Base-by-base conservation (phyloP, 2,888 invertebrate genomes). In the Agapostemon virescens region DNA sequence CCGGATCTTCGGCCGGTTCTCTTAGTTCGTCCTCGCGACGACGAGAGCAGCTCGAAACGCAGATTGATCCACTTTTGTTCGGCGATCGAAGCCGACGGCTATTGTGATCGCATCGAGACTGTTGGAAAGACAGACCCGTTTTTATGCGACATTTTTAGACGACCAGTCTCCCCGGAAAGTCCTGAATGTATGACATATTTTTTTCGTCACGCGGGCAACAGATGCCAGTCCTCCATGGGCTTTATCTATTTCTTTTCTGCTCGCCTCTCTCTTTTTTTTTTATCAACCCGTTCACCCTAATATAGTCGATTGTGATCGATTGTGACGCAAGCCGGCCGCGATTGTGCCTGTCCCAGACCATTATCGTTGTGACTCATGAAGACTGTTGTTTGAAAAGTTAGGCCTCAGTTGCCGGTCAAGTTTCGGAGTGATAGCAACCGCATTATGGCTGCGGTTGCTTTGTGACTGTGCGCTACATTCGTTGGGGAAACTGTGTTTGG, bases 21-120 rank as follows among this genome's bases (percentile, higher is more conserved):
- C 66, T 66, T 49, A 63, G 71, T 71, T 85, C 55, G 71, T 66
- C 71, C 76, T 79, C 73, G 77, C 26, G 49, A 52, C n/a, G n/a
- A 49, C 66, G 63, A 33, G 72, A 55, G 55, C 52, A 66, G 55
- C 72, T 72, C 64, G 79, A 72, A 71, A 72, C 71, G 49, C 49
- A 55, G 66, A 80, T 66, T 67, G 74, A 80, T 79, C 72, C 17
- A 69, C 74, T 69, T 66, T 69, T n/a, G 49, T 45, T 52, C 63
- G 11, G 77, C 26, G 64, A 78, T 78, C 69, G 52, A 64, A 17
- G 30, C 33, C 23, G 23, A 1, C 33, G 20, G 30, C 58, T 33
- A 61, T 61, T 33, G 58, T 58, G 58, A 58, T 58, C 58, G 55
- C 11, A 26, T 26, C 52, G 52, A 23, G 5, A 52, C 52, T 11